Conservation (phyloP, 2,113 vertebrate genomes). For the Muntiacus reevesi region DNA sequence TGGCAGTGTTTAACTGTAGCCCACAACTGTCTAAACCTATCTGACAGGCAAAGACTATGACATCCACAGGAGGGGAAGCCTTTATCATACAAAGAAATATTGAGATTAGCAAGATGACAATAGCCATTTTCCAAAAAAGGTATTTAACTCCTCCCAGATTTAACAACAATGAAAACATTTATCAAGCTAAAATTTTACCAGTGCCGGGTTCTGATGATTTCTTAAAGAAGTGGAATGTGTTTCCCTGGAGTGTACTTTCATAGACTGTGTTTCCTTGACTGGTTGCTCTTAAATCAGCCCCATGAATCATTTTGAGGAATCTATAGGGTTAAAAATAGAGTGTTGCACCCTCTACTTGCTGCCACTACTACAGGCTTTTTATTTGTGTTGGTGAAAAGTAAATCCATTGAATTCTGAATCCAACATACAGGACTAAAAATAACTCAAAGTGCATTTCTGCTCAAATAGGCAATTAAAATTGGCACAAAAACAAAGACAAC, state of each 20-base stretch:
- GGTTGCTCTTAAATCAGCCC: background rate
- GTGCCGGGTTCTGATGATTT: background rate
- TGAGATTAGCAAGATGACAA: constrained; percentile 72
- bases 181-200: background rate
- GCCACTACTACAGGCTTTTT: constrained; percentile 29
- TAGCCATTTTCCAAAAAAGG: constrained; percentile 53
- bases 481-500: constrained; percentile 38
- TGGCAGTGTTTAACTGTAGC: constrained; percentile 71
- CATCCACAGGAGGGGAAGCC: constrained; percentile 71
- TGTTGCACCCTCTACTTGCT: background rate
- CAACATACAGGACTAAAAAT: constrained; percentile 49
- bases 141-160: constrained; percentile 63
- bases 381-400: constrained; percentile 46
- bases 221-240: background rate
- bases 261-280: constrained; percentile 5
- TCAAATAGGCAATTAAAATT: constrained; percentile 54
- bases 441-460: constrained; percentile 44
- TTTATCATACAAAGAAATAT: constrained; percentile 67
- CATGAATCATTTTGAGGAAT: constrained; percentile 35
- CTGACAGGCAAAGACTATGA: constrained; percentile 72
- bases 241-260: background rate
- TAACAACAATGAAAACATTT: background rate
- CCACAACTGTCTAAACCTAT: constrained; percentile 70
- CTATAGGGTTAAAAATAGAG: constrained; percentile 37
- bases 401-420: constrained; percentile 54